These are phyloP conservation scores for Eremobia ochroleuca DNA, from an alignment of 2,888 invertebrate genomes.

Conservation along the genomic window DNA sequence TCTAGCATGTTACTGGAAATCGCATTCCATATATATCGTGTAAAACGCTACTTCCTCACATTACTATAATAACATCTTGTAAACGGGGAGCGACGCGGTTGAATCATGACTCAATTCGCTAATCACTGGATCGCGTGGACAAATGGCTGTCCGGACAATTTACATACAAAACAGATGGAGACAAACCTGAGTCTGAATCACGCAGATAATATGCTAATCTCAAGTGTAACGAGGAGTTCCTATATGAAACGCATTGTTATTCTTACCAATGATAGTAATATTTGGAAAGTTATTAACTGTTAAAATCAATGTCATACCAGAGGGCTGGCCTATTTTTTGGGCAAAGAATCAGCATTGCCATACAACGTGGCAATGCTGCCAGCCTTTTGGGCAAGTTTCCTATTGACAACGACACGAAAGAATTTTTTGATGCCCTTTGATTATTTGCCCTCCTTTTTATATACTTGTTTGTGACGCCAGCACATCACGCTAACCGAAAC, in stretches of 20 bases:
- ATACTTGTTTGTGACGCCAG: too few species aligned
- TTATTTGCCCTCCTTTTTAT: too few species aligned
- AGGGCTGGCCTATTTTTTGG: too few species aligned
- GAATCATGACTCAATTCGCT: conserved; percentile 46
- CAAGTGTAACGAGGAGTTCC: neutral
- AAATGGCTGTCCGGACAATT: conserved; percentile 32
- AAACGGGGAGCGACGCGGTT: conserved; percentile 1
- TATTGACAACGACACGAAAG: too few species aligned
- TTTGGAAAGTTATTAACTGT: too few species aligned
- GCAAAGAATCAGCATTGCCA: too few species aligned
- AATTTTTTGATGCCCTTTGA: too few species aligned
- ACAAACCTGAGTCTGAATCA: conserved; percentile 43
- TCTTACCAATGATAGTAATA: neutral
- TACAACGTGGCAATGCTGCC: too few species aligned
- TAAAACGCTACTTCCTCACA: conserved; percentile 33
- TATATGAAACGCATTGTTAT: neutral
- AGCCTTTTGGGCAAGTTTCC: too few species aligned
- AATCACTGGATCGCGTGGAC: conserved; percentile 52
- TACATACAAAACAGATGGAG: conserved; percentile 39
- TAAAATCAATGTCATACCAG: too few species aligned
- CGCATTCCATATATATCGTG: conserved; percentile 22
- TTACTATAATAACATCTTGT: conserved; percentile 7
- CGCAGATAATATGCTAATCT: neutral
- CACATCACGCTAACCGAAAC: too few species aligned
- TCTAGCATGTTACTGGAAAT: conserved; percentile 3